Conservation (phyloP, 2,888 invertebrate genomes). For the Diadegma fenestrale region DNA sequence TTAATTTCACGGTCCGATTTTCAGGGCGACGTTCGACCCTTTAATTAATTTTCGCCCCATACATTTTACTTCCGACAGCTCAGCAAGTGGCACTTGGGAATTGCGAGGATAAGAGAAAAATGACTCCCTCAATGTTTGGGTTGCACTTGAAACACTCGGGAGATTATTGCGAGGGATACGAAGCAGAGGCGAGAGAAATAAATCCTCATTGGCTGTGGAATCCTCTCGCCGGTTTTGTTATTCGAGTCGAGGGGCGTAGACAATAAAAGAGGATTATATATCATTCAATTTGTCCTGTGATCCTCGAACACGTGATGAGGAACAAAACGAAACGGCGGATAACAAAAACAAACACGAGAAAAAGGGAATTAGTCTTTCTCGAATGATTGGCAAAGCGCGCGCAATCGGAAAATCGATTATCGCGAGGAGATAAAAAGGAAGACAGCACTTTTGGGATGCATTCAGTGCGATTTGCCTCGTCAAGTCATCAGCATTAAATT, state of each 20-base stretch:
- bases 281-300: conserved; percentile 70
- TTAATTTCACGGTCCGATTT: not conserved
- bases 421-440: conserved; percentile 59
- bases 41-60: conserved; percentile 10
- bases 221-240: conserved; percentile 59
- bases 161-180: conserved; percentile 18
- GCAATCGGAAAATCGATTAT: conserved; percentile 67
- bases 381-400: conserved; percentile 60
- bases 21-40: not conserved
- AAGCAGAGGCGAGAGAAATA: conserved; percentile 39
- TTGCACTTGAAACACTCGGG: conserved; percentile 35
- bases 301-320: conserved; percentile 52
- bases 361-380: conserved; percentile 24
- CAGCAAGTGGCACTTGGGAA: conserved; percentile 25
- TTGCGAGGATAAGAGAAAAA: conserved; percentile 10
- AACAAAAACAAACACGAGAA: conserved; percentile 17
- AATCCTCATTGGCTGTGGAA: conserved; percentile 50
- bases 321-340: not conserved
- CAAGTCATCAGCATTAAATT: conserved; percentile 11
- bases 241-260: conserved; percentile 61
- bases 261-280: conserved; percentile 67
- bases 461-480: conserved; percentile 44
- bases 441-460: conserved; percentile 9
- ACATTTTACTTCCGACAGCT: conserved; percentile 5
- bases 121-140: conserved; percentile 31